phyloP scores from a whole-genome alignment of 2,888 invertebrate species.

The Drosophila colorata region DNA sequence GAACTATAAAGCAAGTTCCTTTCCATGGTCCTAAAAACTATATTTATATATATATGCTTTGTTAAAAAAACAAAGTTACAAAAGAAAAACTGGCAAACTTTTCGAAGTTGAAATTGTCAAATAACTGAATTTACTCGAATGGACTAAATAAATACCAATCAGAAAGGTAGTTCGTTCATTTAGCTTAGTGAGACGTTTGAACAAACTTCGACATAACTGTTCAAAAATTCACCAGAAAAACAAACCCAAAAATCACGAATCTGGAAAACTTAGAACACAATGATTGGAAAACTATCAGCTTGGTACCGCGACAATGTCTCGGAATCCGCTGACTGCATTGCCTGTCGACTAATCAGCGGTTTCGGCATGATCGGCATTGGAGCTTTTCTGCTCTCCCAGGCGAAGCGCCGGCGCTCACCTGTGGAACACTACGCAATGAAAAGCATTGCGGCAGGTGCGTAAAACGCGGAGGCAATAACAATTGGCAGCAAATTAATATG shows the following conservation, averaged over 20 bases:
- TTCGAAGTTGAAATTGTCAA: not conserved
- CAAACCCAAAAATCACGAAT: conserved; percentile 1
- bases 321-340: conserved; percentile 86
- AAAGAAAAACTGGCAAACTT: too few relatives aligned
- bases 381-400: conserved; percentile 87
- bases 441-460: conserved; percentile 72
- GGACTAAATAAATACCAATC: conserved; percentile 7
- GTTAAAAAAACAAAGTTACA: too few relatives aligned
- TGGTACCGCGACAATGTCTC: conserved; percentile 66
- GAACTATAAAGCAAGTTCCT: too few relatives aligned
- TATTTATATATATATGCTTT: too few relatives aligned
- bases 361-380: conserved; percentile 88
- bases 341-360: conserved; percentile 88
- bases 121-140: not conserved
- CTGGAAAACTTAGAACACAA: too few relatives aligned
- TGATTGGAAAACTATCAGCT: conserved; percentile 66
- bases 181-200: conserved; percentile 15
- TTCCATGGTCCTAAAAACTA: too few relatives aligned
- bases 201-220: conserved; percentile 17
- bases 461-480: not conserved
- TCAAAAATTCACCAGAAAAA: not conserved
- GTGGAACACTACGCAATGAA: conserved; percentile 72
- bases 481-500: not conserved
- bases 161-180: conserved; percentile 7
- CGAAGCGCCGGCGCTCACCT: conserved; percentile 85